A percentile compares a stretch with the other conserved stretches of the same genome.
phyloP scores from a whole-genome alignment of 2,888 invertebrate genomes.

The Ceramica pisi region DNA sequence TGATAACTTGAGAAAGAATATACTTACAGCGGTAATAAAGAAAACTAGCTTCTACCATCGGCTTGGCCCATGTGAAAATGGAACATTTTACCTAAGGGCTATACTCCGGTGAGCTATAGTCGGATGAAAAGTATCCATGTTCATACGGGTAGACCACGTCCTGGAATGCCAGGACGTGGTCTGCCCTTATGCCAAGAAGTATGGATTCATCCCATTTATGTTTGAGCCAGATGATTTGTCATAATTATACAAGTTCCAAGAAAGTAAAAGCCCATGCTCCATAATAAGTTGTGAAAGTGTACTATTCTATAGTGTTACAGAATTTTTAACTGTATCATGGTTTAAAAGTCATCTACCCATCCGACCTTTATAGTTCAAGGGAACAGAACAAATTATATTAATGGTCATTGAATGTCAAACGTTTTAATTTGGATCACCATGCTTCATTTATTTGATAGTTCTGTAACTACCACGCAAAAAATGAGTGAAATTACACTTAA shows the following conservation, averaged over 20 bases:
- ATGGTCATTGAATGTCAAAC: conserved; percentile 33
- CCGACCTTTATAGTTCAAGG: conserved; percentile 52
- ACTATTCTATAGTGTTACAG: not conserved
- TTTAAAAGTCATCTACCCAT: conserved; percentile 22
- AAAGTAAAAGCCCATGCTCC: no score
- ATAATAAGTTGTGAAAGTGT: not conserved
- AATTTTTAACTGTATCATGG: conserved; percentile 1
- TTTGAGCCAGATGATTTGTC: not conserved
- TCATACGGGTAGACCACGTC: no score
- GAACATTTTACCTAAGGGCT: no score
- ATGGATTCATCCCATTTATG: no score
- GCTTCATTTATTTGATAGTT: conserved; percentile 13
- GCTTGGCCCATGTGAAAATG: no score
- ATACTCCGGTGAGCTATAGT: no score
- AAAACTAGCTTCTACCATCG: no score
- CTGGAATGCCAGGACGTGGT: no score
- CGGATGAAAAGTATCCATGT: no score
- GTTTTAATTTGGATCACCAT: conserved; percentile 31
- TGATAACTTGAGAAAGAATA: no score
- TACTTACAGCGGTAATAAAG: no score
- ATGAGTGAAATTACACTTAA: not conserved
- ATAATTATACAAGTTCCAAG: not conserved
- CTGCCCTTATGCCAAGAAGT: no score
- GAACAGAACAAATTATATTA: conserved; percentile 32
- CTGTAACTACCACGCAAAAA: not conserved